These are phyloP conservation scores for Neoseiulus cucumeris DNA, from an alignment of 1,140 invertebrate species.

Conservation along the genomic window DNA sequence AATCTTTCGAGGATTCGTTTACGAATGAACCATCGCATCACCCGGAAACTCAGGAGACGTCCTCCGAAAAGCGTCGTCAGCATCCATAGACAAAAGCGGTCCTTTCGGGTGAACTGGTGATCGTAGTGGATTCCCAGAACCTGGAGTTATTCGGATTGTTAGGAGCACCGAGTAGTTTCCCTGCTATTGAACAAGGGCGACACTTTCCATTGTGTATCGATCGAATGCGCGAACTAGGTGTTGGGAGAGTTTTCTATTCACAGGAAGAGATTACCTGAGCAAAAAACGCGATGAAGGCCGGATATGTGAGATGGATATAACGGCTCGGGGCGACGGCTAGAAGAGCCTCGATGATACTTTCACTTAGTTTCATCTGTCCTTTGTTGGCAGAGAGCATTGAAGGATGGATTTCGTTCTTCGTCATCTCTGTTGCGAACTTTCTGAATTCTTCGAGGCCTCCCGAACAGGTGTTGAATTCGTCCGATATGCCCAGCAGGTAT, in stretches of 20 bases:
- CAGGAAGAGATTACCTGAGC: not conserved
- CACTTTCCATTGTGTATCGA: too few relatives aligned
- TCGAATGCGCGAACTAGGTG: too few relatives aligned
- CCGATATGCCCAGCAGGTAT: slow-evolving; percentile 53
- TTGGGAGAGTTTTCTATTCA: too few relatives aligned
- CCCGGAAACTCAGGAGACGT: not conserved
- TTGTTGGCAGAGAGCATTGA: not conserved
- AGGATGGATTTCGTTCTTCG: not conserved
- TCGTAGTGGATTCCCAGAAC: not conserved
- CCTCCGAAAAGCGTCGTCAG: not conserved
- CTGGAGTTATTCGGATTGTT: not conserved
- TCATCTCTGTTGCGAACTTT: slow-evolving; percentile 1
- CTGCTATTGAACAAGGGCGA: too few relatives aligned
- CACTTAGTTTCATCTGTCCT: not conserved
- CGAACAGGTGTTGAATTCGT: slow-evolving; percentile 41
- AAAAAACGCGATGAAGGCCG: not conserved
- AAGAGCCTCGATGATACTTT: slow-evolving; percentile 3
- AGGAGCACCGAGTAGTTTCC: too few relatives aligned
- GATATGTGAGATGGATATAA: not conserved
- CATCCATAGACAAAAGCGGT: not conserved
- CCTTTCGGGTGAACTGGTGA: not conserved
- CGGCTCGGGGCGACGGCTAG: not conserved
- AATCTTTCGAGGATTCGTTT: not conserved
- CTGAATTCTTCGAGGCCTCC: slow-evolving; percentile 29
- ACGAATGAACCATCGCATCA: not conserved